phyloP scores from a whole-genome alignment of 2,888 invertebrate genomes.

The Phaonia tiefii region DNA sequence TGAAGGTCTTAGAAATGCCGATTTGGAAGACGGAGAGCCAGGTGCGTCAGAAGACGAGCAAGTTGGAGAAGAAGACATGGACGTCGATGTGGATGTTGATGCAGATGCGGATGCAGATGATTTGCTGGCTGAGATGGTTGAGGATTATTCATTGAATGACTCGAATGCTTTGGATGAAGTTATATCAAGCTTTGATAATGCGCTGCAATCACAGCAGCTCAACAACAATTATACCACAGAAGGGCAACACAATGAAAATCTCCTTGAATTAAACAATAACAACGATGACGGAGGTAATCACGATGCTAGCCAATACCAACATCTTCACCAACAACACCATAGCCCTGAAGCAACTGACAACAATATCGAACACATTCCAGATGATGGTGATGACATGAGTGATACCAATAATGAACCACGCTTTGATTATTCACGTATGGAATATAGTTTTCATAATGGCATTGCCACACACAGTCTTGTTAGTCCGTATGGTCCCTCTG shows the following conservation, averaged over 20 bases:
- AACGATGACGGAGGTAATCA: constrained; percentile 54
- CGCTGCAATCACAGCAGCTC: constrained; percentile 45
- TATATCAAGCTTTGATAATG: constrained; percentile 59
- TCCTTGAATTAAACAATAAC: constrained; percentile 39
- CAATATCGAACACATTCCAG: constrained; percentile 54
- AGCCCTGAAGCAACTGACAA: constrained; percentile 40
- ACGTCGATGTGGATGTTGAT: constrained; percentile 40
- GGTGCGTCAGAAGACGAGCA: constrained; percentile 13
- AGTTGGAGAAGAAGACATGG: constrained; percentile 31
- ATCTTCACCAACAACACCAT: neutral
- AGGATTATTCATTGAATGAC: constrained; percentile 62
- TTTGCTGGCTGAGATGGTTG: constrained; percentile 61
- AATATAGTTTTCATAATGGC: constrained; percentile 78
- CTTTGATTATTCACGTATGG: constrained; percentile 80
- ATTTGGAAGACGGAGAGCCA: constrained; percentile 44
- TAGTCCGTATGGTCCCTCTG: constrained; percentile 68
- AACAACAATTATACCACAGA: constrained; percentile 39
- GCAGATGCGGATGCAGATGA: constrained; percentile 58
- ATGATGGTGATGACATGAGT: constrained; percentile 56
- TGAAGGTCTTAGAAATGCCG: constrained; percentile 16
- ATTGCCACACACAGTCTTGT: constrained; percentile 76
- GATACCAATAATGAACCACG: constrained; percentile 71
- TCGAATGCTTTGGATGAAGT: constrained; percentile 60
- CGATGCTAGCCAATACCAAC: constrained; percentile 41
- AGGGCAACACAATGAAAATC: neutral